phyloP scores from a whole-genome alignment of 2,797 vertebrate genomes.

The Sternotherus odoratus region DNA sequence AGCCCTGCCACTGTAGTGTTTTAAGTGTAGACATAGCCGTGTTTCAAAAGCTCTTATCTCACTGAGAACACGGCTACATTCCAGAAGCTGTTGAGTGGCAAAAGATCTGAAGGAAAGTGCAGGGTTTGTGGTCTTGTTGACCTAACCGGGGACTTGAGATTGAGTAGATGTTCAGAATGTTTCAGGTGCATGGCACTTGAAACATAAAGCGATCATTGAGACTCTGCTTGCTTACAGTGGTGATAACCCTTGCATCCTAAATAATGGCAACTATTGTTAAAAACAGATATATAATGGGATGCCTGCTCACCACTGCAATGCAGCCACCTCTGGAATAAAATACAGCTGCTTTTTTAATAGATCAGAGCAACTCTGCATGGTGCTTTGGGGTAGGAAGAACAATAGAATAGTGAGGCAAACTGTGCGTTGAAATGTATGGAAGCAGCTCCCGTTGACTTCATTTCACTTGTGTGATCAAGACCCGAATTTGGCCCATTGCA shows the following conservation, averaged over 20 bases:
- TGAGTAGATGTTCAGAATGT: fast-evolving
- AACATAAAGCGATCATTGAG: neutral
- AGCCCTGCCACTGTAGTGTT: neutral
- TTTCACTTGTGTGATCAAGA: neutral
- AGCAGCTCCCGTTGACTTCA: neutral
- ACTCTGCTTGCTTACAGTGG: neutral
- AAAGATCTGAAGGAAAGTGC: neutral
- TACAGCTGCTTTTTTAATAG: neutral
- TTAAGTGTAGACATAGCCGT: neutral
- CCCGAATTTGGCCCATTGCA: fast-evolving
- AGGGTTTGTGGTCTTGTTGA: neutral
- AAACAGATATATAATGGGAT: fast-evolving
- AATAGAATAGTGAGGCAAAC: neutral
- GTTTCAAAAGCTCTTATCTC: neutral
- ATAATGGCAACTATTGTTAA: fast-evolving
- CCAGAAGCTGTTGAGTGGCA: fast-evolving
- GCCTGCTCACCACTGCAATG: fast-evolving
- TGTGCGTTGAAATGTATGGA: neutral
- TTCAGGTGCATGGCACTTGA: neutral
- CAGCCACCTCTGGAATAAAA: neutral
- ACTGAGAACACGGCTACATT: neutral
- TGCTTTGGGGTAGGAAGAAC: fast-evolving
- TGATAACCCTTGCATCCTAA: neutral
- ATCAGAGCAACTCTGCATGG: fast-evolving
- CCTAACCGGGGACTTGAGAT: neutral